Evolutionary conservation across 1,140 invertebrate species (phyloP), one percentile per base, ranked within the genome.

Genomic region (Drosophila pseudoobscura): DNA sequence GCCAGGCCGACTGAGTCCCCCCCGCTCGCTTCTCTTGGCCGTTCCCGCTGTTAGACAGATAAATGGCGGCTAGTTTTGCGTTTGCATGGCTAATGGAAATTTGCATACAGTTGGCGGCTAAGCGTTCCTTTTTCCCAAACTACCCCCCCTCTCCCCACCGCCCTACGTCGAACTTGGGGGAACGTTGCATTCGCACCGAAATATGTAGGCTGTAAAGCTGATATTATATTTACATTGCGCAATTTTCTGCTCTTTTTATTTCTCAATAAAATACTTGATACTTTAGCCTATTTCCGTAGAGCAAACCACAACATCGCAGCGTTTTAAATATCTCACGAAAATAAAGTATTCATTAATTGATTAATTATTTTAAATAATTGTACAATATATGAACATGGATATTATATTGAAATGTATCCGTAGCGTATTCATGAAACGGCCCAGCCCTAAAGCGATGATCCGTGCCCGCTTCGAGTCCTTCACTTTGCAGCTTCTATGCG

Each of bases 61-160:
- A 85, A 85, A 85, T 87, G 82, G 80, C 78, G 80, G 80, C 80
- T 85, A 85, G 80, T 87, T 85, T 85, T 85, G 77, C 80, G 82
- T 85, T 85, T 85, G 82, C 80, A 87, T 85, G 82, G 80, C 80
- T 85, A 85, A 85, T 85, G 80, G 82, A 85, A 85, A 85, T 85
- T 85, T 85, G 80, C 80, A 82, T 82, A 74, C 82, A 80, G 80
- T 87, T 70, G 82, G 82, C 74, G 82, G 78, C 77, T 70, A 70
- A 87, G 73, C 78, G 78, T 66, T 73, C 46, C 56, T 13, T 44
- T 62, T 62, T 26, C 45, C 44, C 47, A 55, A 11, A 46, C 15
- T 22, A n/a, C 44, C 15, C 39, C 13, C 35, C 2, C 3, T 35
- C 9, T 35, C 9, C 31, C 9, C 11, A 20, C 8, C 44, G 9